phyloP scores from a whole-genome alignment of 2,113 vertebrate genomes.

The Lepus europaeus region DNA sequence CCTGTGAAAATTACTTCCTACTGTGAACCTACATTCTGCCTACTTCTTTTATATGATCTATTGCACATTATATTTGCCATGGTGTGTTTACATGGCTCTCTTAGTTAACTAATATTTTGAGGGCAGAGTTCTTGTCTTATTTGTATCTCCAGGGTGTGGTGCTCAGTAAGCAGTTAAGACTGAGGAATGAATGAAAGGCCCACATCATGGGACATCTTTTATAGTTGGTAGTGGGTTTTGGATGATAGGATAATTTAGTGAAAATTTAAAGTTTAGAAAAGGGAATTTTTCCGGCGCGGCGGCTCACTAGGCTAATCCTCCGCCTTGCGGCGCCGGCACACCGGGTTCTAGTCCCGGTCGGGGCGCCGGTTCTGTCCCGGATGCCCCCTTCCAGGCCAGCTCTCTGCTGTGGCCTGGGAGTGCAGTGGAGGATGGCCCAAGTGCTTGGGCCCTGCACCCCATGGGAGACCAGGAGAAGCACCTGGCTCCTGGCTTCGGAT shows the following conservation, averaged over 20 bases:
- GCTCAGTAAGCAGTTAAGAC: not conserved
- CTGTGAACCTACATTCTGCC: not conserved
- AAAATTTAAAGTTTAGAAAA: conserved; percentile 2
- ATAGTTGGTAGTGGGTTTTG: not conserved
- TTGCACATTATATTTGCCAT: not conserved
- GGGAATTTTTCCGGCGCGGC: not conserved
- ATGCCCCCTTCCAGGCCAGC: too few species aligned
- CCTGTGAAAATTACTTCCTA: conserved; percentile 11
- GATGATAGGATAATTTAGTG: not conserved
- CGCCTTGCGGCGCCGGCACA: too few species aligned
- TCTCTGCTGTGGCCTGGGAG: too few species aligned
- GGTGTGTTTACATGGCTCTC: conserved; percentile 23
- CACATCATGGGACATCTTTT: not conserved
- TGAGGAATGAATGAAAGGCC: not conserved
- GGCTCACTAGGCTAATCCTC: too few species aligned
- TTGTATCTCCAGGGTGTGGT: not conserved
- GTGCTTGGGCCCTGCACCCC: too few species aligned
- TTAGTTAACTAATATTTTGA: not conserved
- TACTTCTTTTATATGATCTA: not conserved
- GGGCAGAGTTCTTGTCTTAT: not conserved
- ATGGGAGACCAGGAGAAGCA: too few species aligned
- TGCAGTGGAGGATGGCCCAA: too few species aligned
- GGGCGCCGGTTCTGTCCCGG: too few species aligned
- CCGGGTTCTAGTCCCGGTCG: too few species aligned
- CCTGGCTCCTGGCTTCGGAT: too few species aligned